phyloP scores from a whole-genome alignment of 2,113 vertebrate genomes.

The Salvelinus alpinus region DNA sequence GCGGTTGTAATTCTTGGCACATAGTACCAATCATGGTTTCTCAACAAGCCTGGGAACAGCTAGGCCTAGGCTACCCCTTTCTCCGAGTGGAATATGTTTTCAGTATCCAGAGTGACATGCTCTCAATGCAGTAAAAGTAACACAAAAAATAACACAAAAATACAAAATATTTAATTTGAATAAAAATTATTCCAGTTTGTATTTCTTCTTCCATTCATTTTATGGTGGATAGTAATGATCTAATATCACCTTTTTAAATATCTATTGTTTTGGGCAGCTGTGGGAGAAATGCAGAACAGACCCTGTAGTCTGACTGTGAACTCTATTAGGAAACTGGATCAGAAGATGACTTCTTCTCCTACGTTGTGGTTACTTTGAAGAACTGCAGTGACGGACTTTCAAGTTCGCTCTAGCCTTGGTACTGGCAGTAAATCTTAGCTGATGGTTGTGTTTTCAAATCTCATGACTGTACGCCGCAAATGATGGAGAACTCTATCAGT shows the following conservation, averaged over 20 bases:
- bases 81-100: neutral
- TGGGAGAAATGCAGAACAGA: no score
- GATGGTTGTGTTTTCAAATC: neutral
- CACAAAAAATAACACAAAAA: no score
- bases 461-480: no score
- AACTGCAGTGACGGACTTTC: neutral
- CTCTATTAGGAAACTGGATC: neutral
- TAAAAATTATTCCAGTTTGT: no score
- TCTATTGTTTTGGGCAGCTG: no score
- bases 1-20: slow-evolving; percentile 49
- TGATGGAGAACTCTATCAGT: neutral
- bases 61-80: neutral
- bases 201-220: no score
- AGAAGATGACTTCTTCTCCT: neutral
- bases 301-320: no score
- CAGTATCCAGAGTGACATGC: no score
- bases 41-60: neutral
- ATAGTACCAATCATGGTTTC: slow-evolving; percentile 11
- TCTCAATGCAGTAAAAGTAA: no score
- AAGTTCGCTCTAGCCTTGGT: neutral
- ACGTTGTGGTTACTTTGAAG: neutral
- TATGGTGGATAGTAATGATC: no score
- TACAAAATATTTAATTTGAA: no score
- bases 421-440: neutral
- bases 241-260: no score